Percentiles rank a stretch among this genome's conserved stretches.
phyloP scores from a whole-genome alignment of 2,113 vertebrate genomes.

The Progne subis region DNA sequence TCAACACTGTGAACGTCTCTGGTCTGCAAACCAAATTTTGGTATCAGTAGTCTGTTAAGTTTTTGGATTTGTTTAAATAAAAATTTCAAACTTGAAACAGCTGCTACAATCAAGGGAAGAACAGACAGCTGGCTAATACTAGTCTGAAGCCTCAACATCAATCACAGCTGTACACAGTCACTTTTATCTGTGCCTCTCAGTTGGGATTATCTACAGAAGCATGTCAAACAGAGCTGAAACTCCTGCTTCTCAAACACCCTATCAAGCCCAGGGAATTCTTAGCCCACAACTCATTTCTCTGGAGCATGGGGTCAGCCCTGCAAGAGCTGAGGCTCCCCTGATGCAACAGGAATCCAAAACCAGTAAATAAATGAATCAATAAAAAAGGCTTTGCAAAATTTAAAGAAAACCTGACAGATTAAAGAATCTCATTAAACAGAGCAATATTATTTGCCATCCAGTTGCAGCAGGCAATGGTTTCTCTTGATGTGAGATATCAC shows the following conservation, averaged over 20 bases:
- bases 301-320: neutral
- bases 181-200: conserved; percentile 3
- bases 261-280: neutral
- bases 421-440: neutral
- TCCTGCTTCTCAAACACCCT: neutral
- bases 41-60: neutral
- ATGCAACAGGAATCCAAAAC: neutral
- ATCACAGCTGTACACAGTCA: neutral
- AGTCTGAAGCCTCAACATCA: neutral
- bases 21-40: neutral
- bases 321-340: neutral
- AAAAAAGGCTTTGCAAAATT: neutral
- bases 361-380: neutral
- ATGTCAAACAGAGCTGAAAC: neutral
- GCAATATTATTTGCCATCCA: neutral
- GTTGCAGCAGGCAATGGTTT: neutral
- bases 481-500: neutral
- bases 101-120: neutral
- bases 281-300: neutral
- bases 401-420: neutral
- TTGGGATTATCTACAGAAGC: neutral
- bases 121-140: neutral
- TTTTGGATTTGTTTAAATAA: neutral
- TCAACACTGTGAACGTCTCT: neutral
- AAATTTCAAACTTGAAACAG: neutral